phyloP scores from a whole-genome alignment of 2,888 invertebrate species.

The Caenorhabditis sp. region DNA sequence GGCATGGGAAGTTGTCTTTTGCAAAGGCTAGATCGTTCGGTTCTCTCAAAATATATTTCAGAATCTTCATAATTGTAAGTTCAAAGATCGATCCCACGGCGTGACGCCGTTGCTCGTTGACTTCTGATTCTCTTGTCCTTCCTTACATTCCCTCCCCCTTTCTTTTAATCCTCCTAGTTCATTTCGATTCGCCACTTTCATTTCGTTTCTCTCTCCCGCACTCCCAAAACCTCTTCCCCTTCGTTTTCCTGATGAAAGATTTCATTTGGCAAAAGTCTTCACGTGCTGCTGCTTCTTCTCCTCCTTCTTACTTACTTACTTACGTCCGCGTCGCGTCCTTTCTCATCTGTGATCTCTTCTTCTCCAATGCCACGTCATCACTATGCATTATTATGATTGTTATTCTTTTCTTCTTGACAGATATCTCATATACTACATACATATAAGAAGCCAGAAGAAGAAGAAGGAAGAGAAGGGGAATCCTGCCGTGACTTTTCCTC shows the following conservation, averaged over 20 bases:
- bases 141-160: not conserved
- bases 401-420: conserved; percentile 45
- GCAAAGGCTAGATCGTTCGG: too few relatives aligned
- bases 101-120: too few relatives aligned
- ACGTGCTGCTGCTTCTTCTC: conserved; percentile 38
- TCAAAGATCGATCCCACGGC: too few relatives aligned
- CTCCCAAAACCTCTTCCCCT: not conserved
- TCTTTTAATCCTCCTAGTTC: not conserved
- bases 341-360: conserved; percentile 36
- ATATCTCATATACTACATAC: too few relatives aligned
- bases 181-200: conserved; percentile 1
- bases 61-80: too few relatives aligned
- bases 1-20: conserved; percentile 76
- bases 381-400: conserved; percentile 53
- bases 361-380: conserved; percentile 44
- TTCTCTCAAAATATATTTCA: too few relatives aligned
- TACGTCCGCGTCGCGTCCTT: too few relatives aligned
- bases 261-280: conserved; percentile 26
- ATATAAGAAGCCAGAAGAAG: not conserved
- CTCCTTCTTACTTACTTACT: conserved; percentile 47
- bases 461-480: not conserved
- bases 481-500: conserved; percentile 8
- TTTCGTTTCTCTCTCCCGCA: not conserved
- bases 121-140: too few relatives aligned
- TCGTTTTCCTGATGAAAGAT: conserved; percentile 37